Percentiles rank a stretch among this genome's conserved stretches.
Conservation (phyloP, 1,140 invertebrate genomes). For the Calycopis cecrops region DNA sequence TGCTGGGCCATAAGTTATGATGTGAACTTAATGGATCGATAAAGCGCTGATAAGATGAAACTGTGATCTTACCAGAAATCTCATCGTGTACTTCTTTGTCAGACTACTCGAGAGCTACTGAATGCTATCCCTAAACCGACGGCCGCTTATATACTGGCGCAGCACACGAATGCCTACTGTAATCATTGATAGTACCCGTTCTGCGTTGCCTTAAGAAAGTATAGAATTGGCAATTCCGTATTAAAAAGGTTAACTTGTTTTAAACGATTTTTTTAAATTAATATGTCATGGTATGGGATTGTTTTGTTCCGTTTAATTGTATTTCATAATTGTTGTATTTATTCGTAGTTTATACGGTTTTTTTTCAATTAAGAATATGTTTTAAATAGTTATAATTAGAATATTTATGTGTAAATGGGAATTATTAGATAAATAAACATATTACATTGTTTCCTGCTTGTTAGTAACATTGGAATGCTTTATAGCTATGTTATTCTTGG, state of each 20-base stretch:
- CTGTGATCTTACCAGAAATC: slow-evolving; percentile 43
- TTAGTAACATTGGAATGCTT: too few relatives aligned
- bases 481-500: too few relatives aligned
- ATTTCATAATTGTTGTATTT: background rate
- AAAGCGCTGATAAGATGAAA: background rate
- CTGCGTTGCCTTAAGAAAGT: slow-evolving; percentile 26
- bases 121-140: slow-evolving; percentile 40
- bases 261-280: background rate
- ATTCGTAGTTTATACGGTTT: too few relatives aligned
- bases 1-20: too few relatives aligned
- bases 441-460: too few relatives aligned
- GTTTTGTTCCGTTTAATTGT: slow-evolving; percentile 2
- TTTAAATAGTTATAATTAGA: too few relatives aligned
- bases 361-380: too few relatives aligned
- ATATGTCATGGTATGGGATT: slow-evolving; percentile 12
- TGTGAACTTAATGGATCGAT: too few relatives aligned
- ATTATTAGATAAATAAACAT: too few relatives aligned
- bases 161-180: slow-evolving; percentile 38
- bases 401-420: too few relatives aligned
- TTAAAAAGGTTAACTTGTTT: slow-evolving; percentile 6
- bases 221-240: slow-evolving; percentile 27
- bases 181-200: slow-evolving; percentile 33
- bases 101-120: slow-evolving; percentile 70
- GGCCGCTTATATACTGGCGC: slow-evolving; percentile 53
- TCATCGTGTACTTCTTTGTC: slow-evolving; percentile 69